Base-by-base conservation (phyloP, 2,797 vertebrate species). In the Channallabes apus region DNA sequence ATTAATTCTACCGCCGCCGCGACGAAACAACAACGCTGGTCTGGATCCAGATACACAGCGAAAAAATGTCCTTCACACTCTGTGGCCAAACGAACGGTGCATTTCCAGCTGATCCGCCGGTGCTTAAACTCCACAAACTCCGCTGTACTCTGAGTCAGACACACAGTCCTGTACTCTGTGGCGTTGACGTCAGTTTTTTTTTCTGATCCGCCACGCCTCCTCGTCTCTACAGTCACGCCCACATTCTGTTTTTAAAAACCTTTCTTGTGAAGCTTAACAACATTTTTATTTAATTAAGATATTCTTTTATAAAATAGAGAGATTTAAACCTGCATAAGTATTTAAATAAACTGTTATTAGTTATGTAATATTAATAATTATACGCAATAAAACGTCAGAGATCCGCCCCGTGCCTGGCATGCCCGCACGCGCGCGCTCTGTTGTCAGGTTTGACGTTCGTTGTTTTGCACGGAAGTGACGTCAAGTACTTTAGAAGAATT, bases 1-100 rank as follows among this genome's bases (percentile, higher is more conserved):
- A 85, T 87, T 80, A 82, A 85, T 89, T 94, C 92, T 90, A 92
- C 89, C 90, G 94, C 94, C 88, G 92, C 91, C 92, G 88, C 92
- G 91, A 93, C 91, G 92, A 93, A 85, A 59, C 80, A 83, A 68
- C n/a, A 59, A 12, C 56, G 75, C 75, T 82, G 89, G 84, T 67
- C 90, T 84, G 92, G 87, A 8, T 46, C 85, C 88, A 89, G 87
- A 90, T 90, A 89, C 88, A n/a, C 88, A 88, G 90, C 75, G 89
- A 80, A 80, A 91, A 86, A 91, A 86, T 85, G 51, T 86, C 83
- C 64, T 62, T 80, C 58, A 80, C 22, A 11, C 82, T 12, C 38
- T 22, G 14, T n/a, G 17, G 2, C 82, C 83, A 71, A 65, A 78
- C 22, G 27, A 75, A 38, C 64, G 1, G 69, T 80, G 78, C 93